Evolutionary conservation across 2,797 vertebrate species (phyloP).

Genomic region (Streptopelia turtur): DNA sequence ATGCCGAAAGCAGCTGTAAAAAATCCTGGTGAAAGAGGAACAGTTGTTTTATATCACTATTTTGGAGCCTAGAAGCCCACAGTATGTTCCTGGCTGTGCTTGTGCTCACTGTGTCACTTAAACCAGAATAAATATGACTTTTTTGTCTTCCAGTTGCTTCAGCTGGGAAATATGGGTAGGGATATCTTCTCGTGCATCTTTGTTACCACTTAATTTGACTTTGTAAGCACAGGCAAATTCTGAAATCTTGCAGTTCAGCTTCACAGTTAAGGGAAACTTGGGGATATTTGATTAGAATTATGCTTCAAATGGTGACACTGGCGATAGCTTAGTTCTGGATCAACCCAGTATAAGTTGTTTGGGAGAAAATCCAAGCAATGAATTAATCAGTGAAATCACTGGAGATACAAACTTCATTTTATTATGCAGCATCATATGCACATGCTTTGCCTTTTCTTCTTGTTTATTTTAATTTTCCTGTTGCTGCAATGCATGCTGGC

Average conservation of each 20-base stretch:
- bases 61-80: neutral
- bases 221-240: neutral
- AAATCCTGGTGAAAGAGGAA: neutral
- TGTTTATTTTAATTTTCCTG: neutral
- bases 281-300: neutral
- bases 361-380: neutral
- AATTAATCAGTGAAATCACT: neutral
- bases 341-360: neutral
- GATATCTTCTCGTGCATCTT: neutral
- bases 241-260: neutral
- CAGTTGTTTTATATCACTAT: neutral
- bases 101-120: constrained; percentile 29
- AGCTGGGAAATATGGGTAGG: neutral
- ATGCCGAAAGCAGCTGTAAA: constrained; percentile 22
- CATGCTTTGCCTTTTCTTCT: neutral
- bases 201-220: neutral
- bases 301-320: neutral
- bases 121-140: neutral
- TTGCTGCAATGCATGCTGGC: neutral
- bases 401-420: neutral
- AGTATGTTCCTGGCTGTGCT: neutral
- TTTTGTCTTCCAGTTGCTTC: constrained; percentile 35
- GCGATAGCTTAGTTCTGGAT: neutral
- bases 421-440: accelerated
- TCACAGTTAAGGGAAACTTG: neutral